phyloP scores from a whole-genome alignment of 2,113 vertebrate species.

The Formicarius rufipectus region DNA sequence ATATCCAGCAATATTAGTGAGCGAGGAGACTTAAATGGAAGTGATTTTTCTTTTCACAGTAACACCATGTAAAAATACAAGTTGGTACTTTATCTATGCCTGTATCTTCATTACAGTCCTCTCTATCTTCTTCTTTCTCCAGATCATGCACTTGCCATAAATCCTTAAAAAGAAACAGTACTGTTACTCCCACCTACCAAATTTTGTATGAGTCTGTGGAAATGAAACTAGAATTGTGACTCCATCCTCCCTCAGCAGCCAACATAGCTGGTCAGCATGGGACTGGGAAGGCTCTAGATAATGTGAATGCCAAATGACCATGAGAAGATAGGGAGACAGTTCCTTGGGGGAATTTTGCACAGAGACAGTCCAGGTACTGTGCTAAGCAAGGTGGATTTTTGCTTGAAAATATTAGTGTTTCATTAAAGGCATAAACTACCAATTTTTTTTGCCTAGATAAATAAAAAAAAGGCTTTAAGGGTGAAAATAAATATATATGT shows the following conservation, averaged over 20 bases:
- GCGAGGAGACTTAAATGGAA: not conserved
- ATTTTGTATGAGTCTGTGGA: not conserved
- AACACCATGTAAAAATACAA: not conserved
- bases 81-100: not conserved
- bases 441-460: not conserved
- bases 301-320: not conserved
- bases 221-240: not conserved
- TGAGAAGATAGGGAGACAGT: not conserved
- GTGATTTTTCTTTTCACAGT: not conserved
- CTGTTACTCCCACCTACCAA: not conserved
- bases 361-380: accelerated
- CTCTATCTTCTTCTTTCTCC: not conserved
- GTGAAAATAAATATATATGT: not conserved
- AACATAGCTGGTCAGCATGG: not conserved
- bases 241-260: not conserved
- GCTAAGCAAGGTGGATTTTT: not conserved
- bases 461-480: not conserved
- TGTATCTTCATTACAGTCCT: not conserved
- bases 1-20: not conserved
- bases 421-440: not conserved
- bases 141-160: not conserved
- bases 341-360: not conserved
- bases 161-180: not conserved
- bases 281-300: not conserved
- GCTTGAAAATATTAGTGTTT: not conserved